Conservation (phyloP, 2,888 invertebrate genomes). For the Drosophila falleni region DNA sequence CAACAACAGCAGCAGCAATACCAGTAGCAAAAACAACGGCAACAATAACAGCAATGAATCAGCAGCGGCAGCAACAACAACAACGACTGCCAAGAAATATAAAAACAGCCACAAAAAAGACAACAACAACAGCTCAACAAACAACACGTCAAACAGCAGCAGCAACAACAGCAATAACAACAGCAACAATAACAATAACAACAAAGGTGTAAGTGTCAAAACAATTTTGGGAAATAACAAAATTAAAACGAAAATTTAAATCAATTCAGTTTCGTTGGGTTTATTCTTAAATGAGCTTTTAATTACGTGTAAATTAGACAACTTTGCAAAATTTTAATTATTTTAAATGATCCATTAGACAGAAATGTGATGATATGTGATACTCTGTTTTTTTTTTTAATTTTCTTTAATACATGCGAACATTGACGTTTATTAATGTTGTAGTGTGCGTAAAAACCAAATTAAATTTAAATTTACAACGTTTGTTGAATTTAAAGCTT, state of each 20-base stretch:
- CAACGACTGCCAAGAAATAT: conserved; percentile 50
- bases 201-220: conserved; percentile 59
- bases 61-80: conserved; percentile 19
- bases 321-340: too few relatives aligned
- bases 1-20: conserved; percentile 21
- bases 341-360: too few relatives aligned
- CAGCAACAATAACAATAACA: conserved; percentile 54
- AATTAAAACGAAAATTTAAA: background rate
- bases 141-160: conserved; percentile 37
- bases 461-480: too few relatives aligned
- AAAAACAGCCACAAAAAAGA: conserved; percentile 65
- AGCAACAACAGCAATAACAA: conserved; percentile 44
- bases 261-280: background rate
- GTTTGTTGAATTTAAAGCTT: too few relatives aligned
- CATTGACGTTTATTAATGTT: too few relatives aligned
- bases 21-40: conserved; percentile 16
- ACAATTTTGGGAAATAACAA: background rate
- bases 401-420: too few relatives aligned
- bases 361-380: too few relatives aligned
- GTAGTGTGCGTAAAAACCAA: too few relatives aligned
- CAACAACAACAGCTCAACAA: conserved; percentile 48
- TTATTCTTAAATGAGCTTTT: too few relatives aligned
- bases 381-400: too few relatives aligned
- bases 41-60: conserved; percentile 17
- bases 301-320: too few relatives aligned